Base-by-base conservation (phyloP, 2,113 vertebrate genomes). In the Mohoua ochrocephala region DNA sequence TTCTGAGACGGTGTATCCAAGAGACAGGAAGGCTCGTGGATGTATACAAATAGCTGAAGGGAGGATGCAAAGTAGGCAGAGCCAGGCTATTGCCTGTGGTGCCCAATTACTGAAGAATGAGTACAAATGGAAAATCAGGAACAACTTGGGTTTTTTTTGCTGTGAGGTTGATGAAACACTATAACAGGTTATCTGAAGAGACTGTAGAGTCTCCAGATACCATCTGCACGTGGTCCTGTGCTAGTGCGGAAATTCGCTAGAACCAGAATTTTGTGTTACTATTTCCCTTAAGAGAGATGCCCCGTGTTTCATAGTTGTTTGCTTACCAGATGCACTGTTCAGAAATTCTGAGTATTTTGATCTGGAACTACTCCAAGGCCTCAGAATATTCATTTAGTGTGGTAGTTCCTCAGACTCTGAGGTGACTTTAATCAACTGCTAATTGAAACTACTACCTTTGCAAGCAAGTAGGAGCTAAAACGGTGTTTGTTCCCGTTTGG, bases 201-300 rank as follows among this genome's bases (percentile, higher is more conserved):
- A 15, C 50, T 81, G 13, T 54, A 7, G 3, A 35, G 15, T 47
- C 19, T 60, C 11, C 14, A 28, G 3, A 39, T 57, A 27, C 35
- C 0, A 0, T n/a, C n/a, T 4, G 6, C 31, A 26, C 15, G 0
- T 37, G 13, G 16, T 65, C 6, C 15, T 45, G 9, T 31, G 15
- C 18, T 70, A 0, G 8, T 44, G 27, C 3, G 1, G 22, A 67
- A 67, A 82, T 44, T 67, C 26, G 37, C 11, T 74, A 68, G 44
- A 84, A 63, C 8, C 27, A 53, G 33, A 37, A 3, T 47, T 70
- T 64, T 59, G 45, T 65, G 10, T 67, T 73, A 31, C 13, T 56
- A 0, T 74, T 84, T 85, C 8, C 5, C 4, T 7, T 30, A 52
- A 47, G 31, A 84, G 35, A 27, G 16, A 33, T 33, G 3, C 21